Conservation (phyloP, 2,888 invertebrate species). For the Isotomurus palustris region DNA sequence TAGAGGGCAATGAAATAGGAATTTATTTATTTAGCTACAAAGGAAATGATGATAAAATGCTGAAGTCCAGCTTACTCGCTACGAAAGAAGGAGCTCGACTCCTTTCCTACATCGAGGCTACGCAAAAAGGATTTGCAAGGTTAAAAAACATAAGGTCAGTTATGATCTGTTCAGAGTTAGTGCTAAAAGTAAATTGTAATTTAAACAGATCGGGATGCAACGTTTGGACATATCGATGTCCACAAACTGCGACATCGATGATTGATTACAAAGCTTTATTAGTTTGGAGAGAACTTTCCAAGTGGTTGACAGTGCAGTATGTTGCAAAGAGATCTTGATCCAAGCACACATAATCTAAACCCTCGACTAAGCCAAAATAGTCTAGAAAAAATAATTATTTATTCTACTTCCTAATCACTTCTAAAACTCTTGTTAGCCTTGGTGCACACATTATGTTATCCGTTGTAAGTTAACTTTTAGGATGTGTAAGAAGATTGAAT, state of each 20-base stretch:
- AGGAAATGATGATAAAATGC: conserved; percentile 45
- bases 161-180: no score
- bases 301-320: conserved; percentile 48
- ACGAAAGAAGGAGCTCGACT: conserved; percentile 48
- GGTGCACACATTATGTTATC: no score
- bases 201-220: conserved; percentile 45
- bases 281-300: conserved; percentile 48
- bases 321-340: conserved; percentile 37
- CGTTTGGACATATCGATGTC: conserved; percentile 47
- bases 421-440: no score
- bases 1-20: no score
- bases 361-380: no score
- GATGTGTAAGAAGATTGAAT: no score
- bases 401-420: no score
- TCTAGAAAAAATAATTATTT: no score
- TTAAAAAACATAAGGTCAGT: conserved; percentile 14
- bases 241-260: conserved; percentile 45
- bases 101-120: conserved; percentile 48
- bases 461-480: no score
- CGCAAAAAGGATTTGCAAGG: conserved; percentile 47
- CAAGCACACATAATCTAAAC: no score
- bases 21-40: conserved; percentile 41
- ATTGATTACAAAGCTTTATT: conserved; percentile 48
- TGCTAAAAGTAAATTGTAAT: no score
- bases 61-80: conserved; percentile 46